Evolutionary conservation across 2,888 invertebrate species (phyloP), one percentile per base, ranked within the genome.

Genomic region (Palloptera scutellata): DNA sequence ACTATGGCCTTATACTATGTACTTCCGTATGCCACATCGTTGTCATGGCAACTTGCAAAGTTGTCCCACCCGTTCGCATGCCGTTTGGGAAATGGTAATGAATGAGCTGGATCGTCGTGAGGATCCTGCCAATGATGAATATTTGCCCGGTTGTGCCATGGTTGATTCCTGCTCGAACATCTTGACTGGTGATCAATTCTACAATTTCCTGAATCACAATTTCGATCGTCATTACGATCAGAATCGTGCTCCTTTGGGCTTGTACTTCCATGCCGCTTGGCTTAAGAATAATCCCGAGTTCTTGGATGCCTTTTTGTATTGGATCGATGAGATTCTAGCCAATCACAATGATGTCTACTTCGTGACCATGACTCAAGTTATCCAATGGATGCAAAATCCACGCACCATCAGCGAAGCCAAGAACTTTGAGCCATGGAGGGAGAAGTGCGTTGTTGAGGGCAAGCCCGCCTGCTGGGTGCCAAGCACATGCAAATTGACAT

Each of bases 1-100:
- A 63, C 90, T 96, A 74, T 98, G 98, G 98, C 98, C 98, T 3
- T 98, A 98, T 88, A 98, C 97, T 67, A 93, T 98, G 92, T 97
- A 97, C 88, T 97, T 96, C 90, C 91, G 94, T 79, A 95, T 97
- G 94, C 95, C 96, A 0, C 96, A 96, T 85, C 90, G 93, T 70
- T 97, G 97, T 81, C 95, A 96, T 83, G 96, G 96, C 72, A 96
- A 96, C 85, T 86, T 95, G 68, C 96, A 96, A 84, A 94, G 91
- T 82, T 96, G 95, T 83, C 95, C 95, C 12, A 95, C 95, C 1
- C 91, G 95, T 81, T 94, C 94, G 73, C 96, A 96, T 85, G 95
- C 96, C 59, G 95, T 96, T 48, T 96, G 96, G 96, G 96, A 96
- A 85, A 95, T 96, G 94, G 95, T 96, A 48, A 92, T 96, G 91